Conservation (phyloP, 2,797 vertebrate species). For the Phoebastria nigripes region DNA sequence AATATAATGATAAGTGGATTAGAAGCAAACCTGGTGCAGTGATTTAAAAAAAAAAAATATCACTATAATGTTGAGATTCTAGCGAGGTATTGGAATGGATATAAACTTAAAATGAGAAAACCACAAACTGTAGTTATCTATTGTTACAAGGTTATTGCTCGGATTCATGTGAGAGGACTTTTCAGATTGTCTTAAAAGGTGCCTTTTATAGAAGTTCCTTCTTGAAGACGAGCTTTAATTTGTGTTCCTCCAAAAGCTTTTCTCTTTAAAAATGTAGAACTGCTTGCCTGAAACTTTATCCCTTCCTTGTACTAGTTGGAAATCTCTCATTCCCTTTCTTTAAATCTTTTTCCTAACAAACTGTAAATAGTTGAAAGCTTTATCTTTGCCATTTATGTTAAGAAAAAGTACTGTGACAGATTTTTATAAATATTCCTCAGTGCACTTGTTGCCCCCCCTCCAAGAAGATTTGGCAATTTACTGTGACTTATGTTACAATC, state of each 20-base stretch:
- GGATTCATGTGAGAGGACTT: background rate
- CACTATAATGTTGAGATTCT: background rate
- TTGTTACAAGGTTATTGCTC: background rate
- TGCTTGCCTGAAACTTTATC: background rate
- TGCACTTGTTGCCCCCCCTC: fast-evolving
- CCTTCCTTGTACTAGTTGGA: background rate
- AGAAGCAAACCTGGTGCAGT: background rate
- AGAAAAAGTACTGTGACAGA: background rate
- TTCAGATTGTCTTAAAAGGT: background rate
- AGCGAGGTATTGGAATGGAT: background rate
- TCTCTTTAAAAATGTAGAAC: background rate
- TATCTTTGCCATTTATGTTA: background rate
- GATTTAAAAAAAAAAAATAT: background rate
- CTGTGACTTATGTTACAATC: background rate
- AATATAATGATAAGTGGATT: background rate
- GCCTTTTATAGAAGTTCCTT: background rate
- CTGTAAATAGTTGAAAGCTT: background rate
- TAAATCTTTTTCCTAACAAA: background rate
- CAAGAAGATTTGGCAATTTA: background rate
- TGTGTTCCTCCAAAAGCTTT: background rate
- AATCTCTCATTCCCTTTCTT: background rate
- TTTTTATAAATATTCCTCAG: background rate
- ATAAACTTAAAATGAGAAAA: background rate
- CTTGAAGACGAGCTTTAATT: background rate
- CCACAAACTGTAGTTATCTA: background rate